Conservation (phyloP, 2,888 invertebrate genomes). For the Epirrhoe alternata region DNA sequence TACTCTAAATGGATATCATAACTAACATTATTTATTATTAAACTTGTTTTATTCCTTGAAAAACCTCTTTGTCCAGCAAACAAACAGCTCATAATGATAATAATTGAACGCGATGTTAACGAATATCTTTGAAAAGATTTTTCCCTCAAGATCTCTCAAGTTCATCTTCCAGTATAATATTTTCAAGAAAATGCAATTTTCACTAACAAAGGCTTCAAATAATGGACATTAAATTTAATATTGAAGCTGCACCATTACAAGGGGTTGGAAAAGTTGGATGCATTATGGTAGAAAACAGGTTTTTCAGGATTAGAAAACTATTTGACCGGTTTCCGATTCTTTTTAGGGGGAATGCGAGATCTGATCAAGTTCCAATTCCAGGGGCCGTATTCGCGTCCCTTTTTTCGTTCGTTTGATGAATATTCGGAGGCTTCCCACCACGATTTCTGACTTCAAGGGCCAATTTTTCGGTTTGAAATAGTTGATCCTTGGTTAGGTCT, state of each 20-base stretch:
- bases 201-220: conserved; percentile 43
- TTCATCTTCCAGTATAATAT: conserved; percentile 28
- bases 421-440: too few species aligned
- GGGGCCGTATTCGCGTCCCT: too few species aligned
- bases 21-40: too few species aligned
- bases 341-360: too few species aligned
- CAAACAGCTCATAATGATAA: conserved; percentile 4
- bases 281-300: background rate
- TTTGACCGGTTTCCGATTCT: background rate
- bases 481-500: too few species aligned
- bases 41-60: background rate
- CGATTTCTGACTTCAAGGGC: too few species aligned
- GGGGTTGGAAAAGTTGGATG: conserved; percentile 24
- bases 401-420: too few species aligned
- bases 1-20: too few species aligned
- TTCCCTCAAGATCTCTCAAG: conserved; percentile 18
- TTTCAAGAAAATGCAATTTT: conserved; percentile 42
- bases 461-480: too few species aligned
- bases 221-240: conserved; percentile 55
- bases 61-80: background rate
- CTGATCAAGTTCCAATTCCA: too few species aligned
- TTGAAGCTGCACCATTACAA: conserved; percentile 46
- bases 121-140: conserved; percentile 24
- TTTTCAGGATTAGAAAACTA: background rate
- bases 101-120: conserved; percentile 8